Evolutionary conservation across 2,113 vertebrate genomes (phyloP).

Genomic region (Macheiramphus alcinus): DNA sequence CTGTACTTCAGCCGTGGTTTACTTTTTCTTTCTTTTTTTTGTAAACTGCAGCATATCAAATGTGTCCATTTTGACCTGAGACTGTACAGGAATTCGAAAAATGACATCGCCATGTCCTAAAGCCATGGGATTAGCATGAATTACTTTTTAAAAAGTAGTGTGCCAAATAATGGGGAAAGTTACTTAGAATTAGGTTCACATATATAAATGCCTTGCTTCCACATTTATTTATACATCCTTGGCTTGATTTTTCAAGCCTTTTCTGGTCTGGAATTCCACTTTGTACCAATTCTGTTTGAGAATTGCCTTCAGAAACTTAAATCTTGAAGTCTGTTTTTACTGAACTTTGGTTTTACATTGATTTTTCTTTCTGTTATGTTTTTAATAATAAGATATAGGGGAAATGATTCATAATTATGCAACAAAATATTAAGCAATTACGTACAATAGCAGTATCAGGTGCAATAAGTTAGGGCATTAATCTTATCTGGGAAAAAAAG

Average conservation of each 20-base stretch:
- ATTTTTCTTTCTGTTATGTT: neutral
- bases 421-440: neutral
- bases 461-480: neutral
- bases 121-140: neutral
- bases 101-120: neutral
- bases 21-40: neutral
- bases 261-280: neutral
- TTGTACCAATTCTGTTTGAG: neutral
- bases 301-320: neutral
- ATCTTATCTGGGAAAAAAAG: neutral
- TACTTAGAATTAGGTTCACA: neutral
- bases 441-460: neutral
- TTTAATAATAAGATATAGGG: neutral
- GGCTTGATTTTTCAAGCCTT: neutral
- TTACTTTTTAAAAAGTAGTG: neutral
- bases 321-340: neutral
- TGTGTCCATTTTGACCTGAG: neutral
- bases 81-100: neutral
- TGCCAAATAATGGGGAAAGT: neutral
- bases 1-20: fast-evolving
- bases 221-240: neutral
- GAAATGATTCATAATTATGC: neutral
- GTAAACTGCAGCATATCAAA: neutral
- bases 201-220: neutral
- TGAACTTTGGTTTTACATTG: neutral